These are phyloP conservation scores for Dasyurus viverrinus DNA, from an alignment of 2,113 vertebrate genomes.

Conservation along the genomic window DNA sequence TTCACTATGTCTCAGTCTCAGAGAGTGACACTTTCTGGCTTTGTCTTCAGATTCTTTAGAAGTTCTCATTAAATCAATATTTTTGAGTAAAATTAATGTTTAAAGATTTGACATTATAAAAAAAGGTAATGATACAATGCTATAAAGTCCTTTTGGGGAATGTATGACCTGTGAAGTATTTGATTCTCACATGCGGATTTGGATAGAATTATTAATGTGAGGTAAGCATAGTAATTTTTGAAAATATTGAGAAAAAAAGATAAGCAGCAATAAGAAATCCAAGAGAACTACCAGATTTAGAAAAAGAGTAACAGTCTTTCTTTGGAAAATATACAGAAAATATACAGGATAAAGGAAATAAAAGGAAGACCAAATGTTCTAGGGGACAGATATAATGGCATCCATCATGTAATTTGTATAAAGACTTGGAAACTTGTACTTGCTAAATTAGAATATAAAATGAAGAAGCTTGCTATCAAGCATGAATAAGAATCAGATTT, in stretches of 20 bases:
- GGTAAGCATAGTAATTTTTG: not conserved
- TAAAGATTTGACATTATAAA: not conserved
- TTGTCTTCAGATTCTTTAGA: not conserved
- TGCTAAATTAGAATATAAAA: not conserved
- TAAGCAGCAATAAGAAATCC: not conserved
- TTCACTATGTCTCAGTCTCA: not conserved
- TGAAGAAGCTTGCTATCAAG: not conserved
- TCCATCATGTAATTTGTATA: not conserved
- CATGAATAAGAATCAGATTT: not conserved
- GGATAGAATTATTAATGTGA: not conserved
- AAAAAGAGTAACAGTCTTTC: not conserved
- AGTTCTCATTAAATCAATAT: not conserved
- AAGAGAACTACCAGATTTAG: not conserved
- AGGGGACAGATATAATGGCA: not conserved
- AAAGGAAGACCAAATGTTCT: not conserved
- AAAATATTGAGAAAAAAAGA: not conserved
- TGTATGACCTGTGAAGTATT: not conserved
- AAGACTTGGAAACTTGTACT: not conserved
- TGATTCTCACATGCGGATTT: not conserved
- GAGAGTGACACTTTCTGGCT: not conserved
- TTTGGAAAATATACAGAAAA: not conserved
- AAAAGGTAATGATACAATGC: not conserved
- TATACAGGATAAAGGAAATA: not conserved
- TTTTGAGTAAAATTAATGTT: not conserved
- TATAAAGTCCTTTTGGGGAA: not conserved